Evolutionary conservation across 2,888 invertebrate species (phyloP), one percentile per base, ranked within the genome.

Genomic region (Scaptomyza caliginosa): DNA sequence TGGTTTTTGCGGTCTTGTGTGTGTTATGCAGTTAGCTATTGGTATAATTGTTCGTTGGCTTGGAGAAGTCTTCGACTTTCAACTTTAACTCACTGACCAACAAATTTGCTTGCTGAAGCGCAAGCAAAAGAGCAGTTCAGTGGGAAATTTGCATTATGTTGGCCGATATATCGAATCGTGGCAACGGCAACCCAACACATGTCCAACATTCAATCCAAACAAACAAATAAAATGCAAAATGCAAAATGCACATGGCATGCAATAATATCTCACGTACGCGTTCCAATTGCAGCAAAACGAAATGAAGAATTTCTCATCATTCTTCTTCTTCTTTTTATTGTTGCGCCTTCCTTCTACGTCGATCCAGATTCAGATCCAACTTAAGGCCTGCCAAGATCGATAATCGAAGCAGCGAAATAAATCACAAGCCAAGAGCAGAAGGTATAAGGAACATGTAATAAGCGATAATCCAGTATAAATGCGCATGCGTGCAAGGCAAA

Each of bases 391-490:
- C 42, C 4, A 16, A 60, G 83, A 86, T 77, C 77, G 70, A 80
- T 81, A 80, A 77, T 74, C 77, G 81, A 38, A 34, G 40, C 58
- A 64, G 50, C 48, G 52, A 73, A 74, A 65, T 56, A 74, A 84
- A 74, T 79, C 79, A 34, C 34, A 79, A 81, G 62, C 58, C 76
- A 46, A 62, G 60, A 19, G 13, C 51, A 51, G 56, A 40, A 49
- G 19, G 16, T 11, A 19, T 19, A 45, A 4, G 16, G 17, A 84
- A 77, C 75, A 58, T 87, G 78, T 86, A 87, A 87, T 84, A 73
- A 82, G 65, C 82, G 87, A 82, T 82, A 82, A 82, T 87, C 87
- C 87, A 84, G 74, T 68, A 70, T 84, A 86, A 82, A 82, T 77
- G 85, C 78, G 74, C 67, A 84, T 84, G 82, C 81, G 84, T 82